phyloP scores from a whole-genome alignment of 2,888 invertebrate species.

The Noctua comes region DNA sequence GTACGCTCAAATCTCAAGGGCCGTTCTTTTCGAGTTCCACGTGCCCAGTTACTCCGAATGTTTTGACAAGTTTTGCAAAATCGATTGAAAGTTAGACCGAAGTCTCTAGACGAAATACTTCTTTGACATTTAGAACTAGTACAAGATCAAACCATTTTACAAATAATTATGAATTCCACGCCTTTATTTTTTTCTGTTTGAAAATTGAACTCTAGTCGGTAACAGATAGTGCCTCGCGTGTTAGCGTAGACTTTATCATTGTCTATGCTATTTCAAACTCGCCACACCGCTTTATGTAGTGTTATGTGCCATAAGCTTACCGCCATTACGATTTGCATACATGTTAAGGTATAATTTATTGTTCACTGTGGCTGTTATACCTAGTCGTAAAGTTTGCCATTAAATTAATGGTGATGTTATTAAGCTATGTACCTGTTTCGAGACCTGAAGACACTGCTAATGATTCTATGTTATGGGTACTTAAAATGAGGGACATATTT shows the following conservation, averaged over 20 bases:
- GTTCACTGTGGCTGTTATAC: slow-evolving; percentile 42
- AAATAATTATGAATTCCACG: slow-evolving; percentile 13
- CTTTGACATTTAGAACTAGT: slow-evolving; percentile 29
- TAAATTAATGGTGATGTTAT: slow-evolving; percentile 45
- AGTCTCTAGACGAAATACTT: slow-evolving; percentile 18
- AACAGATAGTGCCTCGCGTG: slow-evolving; percentile 69
- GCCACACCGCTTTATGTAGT: slow-evolving; percentile 61
- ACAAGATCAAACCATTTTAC: slow-evolving; percentile 10
- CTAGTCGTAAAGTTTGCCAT: slow-evolving; percentile 50
- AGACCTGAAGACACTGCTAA: slow-evolving; percentile 22
- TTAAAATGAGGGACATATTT: not conserved
- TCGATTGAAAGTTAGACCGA: slow-evolving; percentile 27
- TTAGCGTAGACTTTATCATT: slow-evolving; percentile 60
- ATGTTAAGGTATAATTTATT: slow-evolving; percentile 59
- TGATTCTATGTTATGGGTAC: slow-evolving; percentile 21
- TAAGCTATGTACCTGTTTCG: slow-evolving; percentile 36
- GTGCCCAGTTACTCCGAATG: slow-evolving; percentile 10
- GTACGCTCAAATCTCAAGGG: slow-evolving; percentile 47
- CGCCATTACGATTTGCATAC: slow-evolving; percentile 64
- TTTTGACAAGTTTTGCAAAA: slow-evolving; percentile 39
- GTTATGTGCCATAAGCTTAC: slow-evolving; percentile 59
- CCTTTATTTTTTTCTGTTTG: not conserved
- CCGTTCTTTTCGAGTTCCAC: slow-evolving; percentile 2
- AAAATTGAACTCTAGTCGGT: slow-evolving; percentile 20
- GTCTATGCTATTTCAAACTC: slow-evolving; percentile 59